Percentiles rank a stretch among this genome's conserved stretches.
phyloP scores from a whole-genome alignment of 2,113 vertebrate species.

The Perca fluviatilis region DNA sequence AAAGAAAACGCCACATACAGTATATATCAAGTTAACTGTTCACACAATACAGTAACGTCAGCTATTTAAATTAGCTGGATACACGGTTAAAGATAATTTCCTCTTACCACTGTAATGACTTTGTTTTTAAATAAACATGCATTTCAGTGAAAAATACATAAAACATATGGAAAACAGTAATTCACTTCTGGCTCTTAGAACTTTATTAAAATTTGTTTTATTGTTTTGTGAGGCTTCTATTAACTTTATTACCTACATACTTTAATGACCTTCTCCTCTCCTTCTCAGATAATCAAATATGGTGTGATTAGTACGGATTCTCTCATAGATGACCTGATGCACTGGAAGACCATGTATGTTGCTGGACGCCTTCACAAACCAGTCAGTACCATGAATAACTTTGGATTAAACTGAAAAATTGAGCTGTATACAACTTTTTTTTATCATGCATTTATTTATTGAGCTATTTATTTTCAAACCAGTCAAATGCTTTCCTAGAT shows the following conservation, averaged over 20 bases:
- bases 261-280: not conserved
- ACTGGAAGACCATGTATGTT: slow-evolving; percentile 94
- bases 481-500: not conserved
- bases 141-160: not conserved
- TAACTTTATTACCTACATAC: not conserved
- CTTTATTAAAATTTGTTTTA: not conserved
- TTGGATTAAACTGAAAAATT: not conserved
- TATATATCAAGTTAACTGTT: too few relatives aligned
- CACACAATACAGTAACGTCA: too few relatives aligned
- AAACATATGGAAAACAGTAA: not conserved
- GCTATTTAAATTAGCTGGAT: too few relatives aligned
- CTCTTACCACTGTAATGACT: too few relatives aligned
- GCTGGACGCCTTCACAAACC: slow-evolving; percentile 97
- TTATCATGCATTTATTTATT: not conserved
- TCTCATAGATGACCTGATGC: slow-evolving; percentile 91
- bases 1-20: too few relatives aligned
- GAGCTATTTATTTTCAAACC: not conserved
- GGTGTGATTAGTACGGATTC: slow-evolving; percentile 92
- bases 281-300: slow-evolving; percentile 93
- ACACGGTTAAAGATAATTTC: too few relatives aligned
- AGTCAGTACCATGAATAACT: slow-evolving; percentile 78
- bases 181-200: not conserved
- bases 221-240: slow-evolving; percentile 6
- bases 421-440: not conserved
- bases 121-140: too few relatives aligned